Conservation (phyloP, 2,113 vertebrate genomes). For the Leiothrix lutea region DNA sequence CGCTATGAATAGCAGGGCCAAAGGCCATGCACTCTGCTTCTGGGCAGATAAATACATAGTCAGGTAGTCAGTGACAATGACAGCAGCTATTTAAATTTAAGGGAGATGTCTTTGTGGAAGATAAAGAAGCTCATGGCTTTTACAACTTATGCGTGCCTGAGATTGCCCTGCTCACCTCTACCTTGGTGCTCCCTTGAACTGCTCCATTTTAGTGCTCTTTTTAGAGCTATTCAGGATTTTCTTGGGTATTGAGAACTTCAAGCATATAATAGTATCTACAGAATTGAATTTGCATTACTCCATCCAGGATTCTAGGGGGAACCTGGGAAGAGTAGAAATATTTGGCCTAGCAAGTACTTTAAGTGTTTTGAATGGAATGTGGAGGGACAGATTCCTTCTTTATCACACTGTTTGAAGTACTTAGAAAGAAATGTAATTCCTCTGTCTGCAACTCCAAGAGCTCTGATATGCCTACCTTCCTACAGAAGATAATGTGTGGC, state of each 20-base stretch:
- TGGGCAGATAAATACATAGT: constrained; percentile 62
- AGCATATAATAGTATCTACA: not conserved
- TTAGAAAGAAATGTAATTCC: not conserved
- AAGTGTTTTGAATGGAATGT: not conserved
- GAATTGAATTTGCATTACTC: constrained; percentile 1
- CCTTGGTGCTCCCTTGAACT: constrained; percentile 41
- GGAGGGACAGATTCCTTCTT: not conserved
- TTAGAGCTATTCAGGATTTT: constrained; percentile 42
- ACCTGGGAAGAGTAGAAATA: not conserved
- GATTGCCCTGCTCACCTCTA: constrained; percentile 57
- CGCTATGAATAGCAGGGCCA: constrained; percentile 49
- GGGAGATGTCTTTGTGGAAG: constrained; percentile 42
- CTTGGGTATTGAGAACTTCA: not conserved
- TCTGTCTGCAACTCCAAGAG: not conserved
- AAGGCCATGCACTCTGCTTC: constrained; percentile 60
- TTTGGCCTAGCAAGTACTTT: not conserved
- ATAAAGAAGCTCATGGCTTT: constrained; percentile 45
- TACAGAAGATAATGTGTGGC: not conserved
- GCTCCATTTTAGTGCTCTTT: constrained; percentile 36
- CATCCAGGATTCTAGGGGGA: not conserved
- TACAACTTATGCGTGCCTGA: constrained; percentile 33
- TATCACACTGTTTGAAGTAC: not conserved
- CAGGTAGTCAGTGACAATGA: constrained; percentile 56
- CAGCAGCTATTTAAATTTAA: constrained; percentile 68
- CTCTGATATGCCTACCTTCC: not conserved